Evolutionary conservation across 2,797 vertebrate genomes (phyloP).

Genomic region (Lemur catta): DNA sequence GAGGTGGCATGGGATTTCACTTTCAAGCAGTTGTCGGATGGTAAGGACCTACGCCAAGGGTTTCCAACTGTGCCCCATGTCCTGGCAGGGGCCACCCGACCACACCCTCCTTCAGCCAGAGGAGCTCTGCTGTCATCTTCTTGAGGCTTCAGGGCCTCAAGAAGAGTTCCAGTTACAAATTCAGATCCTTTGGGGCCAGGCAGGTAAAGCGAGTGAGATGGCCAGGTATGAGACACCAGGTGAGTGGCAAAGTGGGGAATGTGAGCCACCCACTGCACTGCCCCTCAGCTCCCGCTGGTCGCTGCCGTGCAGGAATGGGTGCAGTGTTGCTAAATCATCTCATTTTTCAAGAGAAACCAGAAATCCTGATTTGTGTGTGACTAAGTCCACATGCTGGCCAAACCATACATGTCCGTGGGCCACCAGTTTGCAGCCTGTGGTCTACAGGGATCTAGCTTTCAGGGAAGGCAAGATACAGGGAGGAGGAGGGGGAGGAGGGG

Average conservation of each 20-base stretch:
- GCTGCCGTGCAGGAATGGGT: not conserved
- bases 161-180: not conserved
- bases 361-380: not conserved
- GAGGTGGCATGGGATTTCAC: not conserved
- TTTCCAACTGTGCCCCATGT: not conserved
- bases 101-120: not conserved
- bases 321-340: not conserved
- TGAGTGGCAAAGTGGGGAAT: not conserved
- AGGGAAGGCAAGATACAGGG: not conserved
- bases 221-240: fast-evolving
- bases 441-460: not conserved
- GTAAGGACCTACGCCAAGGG: not conserved
- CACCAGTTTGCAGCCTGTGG: not conserved
- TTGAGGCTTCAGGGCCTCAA: not conserved
- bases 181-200: not conserved
- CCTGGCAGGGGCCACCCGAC: not conserved
- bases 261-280: fast-evolving
- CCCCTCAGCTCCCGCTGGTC: not conserved
- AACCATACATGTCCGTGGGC: not conserved
- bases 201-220: not conserved
- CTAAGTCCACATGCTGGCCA: not conserved
- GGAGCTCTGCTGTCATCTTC: not conserved
- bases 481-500: not conserved
- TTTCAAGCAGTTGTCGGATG: not conserved
- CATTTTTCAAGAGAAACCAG: not conserved